Percentiles rank a stretch among this genome's conserved stretches.
phyloP scores from a whole-genome alignment of 2,888 invertebrate species.

The Ormyrus labotus region DNA sequence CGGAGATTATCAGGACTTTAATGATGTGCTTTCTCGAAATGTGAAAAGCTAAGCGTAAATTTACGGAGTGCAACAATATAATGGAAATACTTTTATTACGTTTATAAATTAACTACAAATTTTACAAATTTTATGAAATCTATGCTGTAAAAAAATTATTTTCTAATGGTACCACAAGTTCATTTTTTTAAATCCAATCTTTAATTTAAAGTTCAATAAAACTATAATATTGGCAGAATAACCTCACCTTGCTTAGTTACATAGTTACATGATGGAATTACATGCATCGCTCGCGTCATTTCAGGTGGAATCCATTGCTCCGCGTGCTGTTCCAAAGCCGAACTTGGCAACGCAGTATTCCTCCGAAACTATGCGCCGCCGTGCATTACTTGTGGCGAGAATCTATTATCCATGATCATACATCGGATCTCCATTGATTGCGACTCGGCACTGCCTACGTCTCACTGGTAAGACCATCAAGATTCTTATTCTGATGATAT shows the following conservation, averaged over 20 bases:
- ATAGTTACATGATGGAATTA: constrained; percentile 16
- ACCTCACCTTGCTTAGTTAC: neutral
- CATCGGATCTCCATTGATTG: constrained; percentile 29
- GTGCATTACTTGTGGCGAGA: constrained; percentile 15
- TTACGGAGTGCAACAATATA: too few relatives aligned
- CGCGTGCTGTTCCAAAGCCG: constrained; percentile 8
- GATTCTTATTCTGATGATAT: too few relatives aligned
- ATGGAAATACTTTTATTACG: too few relatives aligned
- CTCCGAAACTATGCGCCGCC: constrained; percentile 28
- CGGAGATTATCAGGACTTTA: too few relatives aligned
- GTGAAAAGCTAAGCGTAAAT: too few relatives aligned
- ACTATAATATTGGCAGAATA: neutral
- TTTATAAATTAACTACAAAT: too few relatives aligned
- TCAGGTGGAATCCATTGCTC: constrained; percentile 32
- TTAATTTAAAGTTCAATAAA: neutral
- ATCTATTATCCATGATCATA: constrained; percentile 17
- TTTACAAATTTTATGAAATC: neutral
- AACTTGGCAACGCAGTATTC: neutral
- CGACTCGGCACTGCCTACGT: neutral
- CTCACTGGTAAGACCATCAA: neutral
- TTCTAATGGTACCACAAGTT: neutral
- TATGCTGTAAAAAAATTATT: neutral
- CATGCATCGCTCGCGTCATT: neutral
- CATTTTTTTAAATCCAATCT: neutral
- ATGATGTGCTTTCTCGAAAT: too few relatives aligned